Percentiles rank a stretch among this genome's conserved stretches.
These are phyloP conservation scores for Terrapene triunguis DNA, from an alignment of 2,113 vertebrate genomes.

Conservation along the genomic window DNA sequence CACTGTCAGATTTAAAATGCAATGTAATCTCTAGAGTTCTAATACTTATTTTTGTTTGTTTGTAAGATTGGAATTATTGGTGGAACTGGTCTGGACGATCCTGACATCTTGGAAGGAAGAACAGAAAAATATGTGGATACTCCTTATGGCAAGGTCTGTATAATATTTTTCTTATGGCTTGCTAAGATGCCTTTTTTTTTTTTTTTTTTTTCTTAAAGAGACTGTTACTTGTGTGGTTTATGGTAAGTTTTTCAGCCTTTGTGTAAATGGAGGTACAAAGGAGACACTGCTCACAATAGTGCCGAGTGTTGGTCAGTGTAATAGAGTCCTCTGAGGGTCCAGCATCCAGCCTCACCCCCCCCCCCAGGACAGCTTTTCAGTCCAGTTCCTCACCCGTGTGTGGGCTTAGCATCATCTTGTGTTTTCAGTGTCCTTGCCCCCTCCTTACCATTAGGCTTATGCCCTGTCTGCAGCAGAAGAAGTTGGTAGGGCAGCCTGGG, in stretches of 20 bases:
- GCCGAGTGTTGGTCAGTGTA: not conserved
- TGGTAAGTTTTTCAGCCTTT: not conserved
- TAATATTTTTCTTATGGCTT: not conserved
- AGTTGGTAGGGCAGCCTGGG: not conserved
- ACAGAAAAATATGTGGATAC: constrained; percentile 94
- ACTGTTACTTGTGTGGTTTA: not conserved
- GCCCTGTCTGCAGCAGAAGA: not conserved
- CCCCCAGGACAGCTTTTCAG: not conserved
- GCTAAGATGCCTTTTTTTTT: not conserved
- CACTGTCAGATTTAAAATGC: not conserved
- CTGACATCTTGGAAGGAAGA: constrained; percentile 95
- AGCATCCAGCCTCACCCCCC: not conserved
- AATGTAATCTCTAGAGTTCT: not conserved
- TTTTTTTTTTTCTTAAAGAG: not conserved
- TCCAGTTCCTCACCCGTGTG: not conserved
- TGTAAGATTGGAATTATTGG: constrained; percentile 95
- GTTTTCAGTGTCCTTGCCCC: not conserved
- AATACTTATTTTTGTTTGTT: constrained; percentile 17
- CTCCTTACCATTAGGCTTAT: not conserved
- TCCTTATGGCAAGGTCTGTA: constrained; percentile 93
- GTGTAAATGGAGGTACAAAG: not conserved
- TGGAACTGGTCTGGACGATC: constrained; percentile 95
- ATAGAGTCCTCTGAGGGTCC: not conserved
- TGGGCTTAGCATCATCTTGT: not conserved
- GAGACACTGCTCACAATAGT: not conserved